These are phyloP conservation scores for Sphinx pinastri DNA, from an alignment of 2,888 invertebrate genomes.

Conservation along the genomic window DNA sequence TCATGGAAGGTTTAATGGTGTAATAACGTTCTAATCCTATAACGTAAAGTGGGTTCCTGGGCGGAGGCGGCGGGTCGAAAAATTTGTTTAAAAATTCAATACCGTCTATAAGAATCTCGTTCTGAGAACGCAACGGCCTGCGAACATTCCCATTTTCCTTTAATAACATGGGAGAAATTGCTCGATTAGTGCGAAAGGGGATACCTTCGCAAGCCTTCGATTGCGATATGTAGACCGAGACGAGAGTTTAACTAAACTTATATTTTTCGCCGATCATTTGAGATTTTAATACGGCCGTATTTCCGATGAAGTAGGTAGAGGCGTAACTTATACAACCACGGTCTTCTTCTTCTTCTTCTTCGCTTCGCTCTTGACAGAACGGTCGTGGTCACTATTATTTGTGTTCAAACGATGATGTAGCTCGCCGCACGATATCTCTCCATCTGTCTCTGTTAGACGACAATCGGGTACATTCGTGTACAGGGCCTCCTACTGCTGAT, in stretches of 20 bases:
- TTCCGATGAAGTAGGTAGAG: background rate
- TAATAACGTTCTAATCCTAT: constrained; percentile 74
- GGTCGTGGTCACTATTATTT: too few species aligned
- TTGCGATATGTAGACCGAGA: constrained; percentile 57
- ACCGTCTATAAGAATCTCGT: constrained; percentile 79
- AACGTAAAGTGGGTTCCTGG: constrained; percentile 68
- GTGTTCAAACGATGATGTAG: too few species aligned
- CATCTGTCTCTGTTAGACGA: too few species aligned
- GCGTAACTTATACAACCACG: too few species aligned
- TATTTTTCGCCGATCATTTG: constrained; percentile 35
- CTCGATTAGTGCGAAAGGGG: constrained; percentile 76
- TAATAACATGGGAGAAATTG: constrained; percentile 80
- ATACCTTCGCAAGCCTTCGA: constrained; percentile 62
- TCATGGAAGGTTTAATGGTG: constrained; percentile 66
- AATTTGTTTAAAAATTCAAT: constrained; percentile 82
- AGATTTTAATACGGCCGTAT: constrained; percentile 1
- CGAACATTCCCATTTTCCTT: constrained; percentile 79
- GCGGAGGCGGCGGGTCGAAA: constrained; percentile 66
- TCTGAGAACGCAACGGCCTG: constrained; percentile 78
- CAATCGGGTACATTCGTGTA: too few species aligned
- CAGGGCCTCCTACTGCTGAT: too few species aligned
- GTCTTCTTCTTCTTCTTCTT: too few species aligned
- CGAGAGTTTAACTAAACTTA: constrained; percentile 46
- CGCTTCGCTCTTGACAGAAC: too few species aligned
- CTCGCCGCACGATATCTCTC: too few species aligned